Conservation (phyloP, 2,113 vertebrate species). For the Pseudorhombus dupliciocellatus region DNA sequence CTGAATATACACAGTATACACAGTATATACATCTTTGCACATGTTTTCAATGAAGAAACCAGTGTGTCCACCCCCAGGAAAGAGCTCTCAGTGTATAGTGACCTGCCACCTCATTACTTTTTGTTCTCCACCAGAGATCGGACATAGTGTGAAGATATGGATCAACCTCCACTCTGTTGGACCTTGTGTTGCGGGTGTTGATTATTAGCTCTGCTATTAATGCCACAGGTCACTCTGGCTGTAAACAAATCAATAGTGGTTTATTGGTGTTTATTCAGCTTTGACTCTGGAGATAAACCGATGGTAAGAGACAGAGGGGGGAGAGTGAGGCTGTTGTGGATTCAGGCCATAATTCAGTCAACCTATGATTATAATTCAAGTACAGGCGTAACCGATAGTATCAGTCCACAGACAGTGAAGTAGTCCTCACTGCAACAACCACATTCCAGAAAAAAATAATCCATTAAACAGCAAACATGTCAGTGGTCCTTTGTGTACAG, state of each 20-base stretch:
- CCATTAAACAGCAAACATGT: not conserved
- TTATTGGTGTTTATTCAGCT: slow-evolving; percentile 36
- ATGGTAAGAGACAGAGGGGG: not conserved
- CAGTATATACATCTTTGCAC: too few relatives aligned
- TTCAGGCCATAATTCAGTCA: slow-evolving; percentile 37
- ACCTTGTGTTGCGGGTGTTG: not conserved
- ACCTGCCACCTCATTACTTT: not conserved
- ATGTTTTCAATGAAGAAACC: not conserved
- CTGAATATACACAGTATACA: too few relatives aligned
- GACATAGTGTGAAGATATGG: not conserved
- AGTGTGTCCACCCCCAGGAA: too few relatives aligned
- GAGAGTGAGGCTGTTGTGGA: not conserved
- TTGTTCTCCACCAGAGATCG: not conserved
- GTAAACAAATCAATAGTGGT: slow-evolving; percentile 38
- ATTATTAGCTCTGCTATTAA: slow-evolving; percentile 21
- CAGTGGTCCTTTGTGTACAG: not conserved
- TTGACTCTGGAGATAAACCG: not conserved
- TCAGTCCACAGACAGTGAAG: not conserved
- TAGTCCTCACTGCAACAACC: not conserved
- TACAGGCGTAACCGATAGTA: not conserved
- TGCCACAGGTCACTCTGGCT: slow-evolving; percentile 13
- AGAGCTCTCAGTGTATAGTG: not conserved
- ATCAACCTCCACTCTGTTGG: not conserved
- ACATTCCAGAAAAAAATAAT: not conserved
- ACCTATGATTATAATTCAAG: slow-evolving; percentile 15